Evolutionary conservation across 2,113 vertebrate species (phyloP).

Genomic region (Cynoglossus semilaevis): DNA sequence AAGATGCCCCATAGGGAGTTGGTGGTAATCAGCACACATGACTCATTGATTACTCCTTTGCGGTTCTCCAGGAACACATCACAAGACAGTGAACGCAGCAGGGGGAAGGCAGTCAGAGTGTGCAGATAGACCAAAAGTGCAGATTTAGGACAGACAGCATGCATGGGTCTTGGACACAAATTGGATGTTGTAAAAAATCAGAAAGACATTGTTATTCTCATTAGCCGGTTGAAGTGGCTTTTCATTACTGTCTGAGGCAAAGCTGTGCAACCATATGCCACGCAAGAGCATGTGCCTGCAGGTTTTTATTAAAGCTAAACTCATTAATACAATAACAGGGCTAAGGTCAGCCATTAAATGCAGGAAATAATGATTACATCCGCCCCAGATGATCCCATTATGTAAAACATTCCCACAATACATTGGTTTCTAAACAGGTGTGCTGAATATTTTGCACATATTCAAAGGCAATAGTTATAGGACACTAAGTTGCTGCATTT

Average conservation of each 20-base stretch:
- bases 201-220: constrained; percentile 36
- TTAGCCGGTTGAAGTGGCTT: constrained; percentile 30
- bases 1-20: constrained; percentile 67
- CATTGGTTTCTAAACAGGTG: not conserved
- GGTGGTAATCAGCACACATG: constrained; percentile 67
- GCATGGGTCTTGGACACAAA: constrained; percentile 28
- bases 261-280: constrained; percentile 19
- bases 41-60: constrained; percentile 68
- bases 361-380: constrained; percentile 6
- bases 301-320: constrained; percentile 18
- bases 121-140: constrained; percentile 23
- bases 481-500: not conserved
- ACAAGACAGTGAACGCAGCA: constrained; percentile 40
- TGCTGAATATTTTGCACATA: not conserved
- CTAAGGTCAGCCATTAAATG: constrained; percentile 6
- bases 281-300: constrained; percentile 6
- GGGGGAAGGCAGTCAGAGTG: constrained; percentile 37
- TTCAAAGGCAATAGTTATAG: not conserved
- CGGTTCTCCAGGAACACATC: constrained; percentile 60
- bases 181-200: constrained; percentile 45
- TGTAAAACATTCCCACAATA: not conserved
- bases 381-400: constrained; percentile 5
- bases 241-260: constrained; percentile 42
- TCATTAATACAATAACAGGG: constrained; percentile 38
- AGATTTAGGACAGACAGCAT: constrained; percentile 24